Conservation (phyloP, 2,797 vertebrate genomes). For the Hippocampus kuda region DNA sequence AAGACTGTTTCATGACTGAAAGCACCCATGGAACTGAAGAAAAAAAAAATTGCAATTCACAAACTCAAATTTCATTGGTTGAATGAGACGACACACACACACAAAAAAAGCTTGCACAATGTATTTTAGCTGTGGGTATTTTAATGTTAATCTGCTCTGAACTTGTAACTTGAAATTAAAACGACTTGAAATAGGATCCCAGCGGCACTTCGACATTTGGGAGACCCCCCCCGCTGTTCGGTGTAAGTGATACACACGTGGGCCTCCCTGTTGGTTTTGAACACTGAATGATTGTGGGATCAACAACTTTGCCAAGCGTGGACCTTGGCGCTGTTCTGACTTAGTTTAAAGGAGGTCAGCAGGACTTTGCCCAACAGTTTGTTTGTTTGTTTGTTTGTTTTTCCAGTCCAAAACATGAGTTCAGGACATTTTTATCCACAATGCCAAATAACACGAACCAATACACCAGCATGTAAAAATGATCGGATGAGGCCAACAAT, state of each 20-base stretch:
- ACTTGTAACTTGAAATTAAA: neutral
- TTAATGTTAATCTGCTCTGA: neutral
- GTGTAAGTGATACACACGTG: neutral
- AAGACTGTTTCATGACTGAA: neutral
- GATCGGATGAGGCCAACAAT: neutral
- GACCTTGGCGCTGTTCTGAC: conserved; percentile 12
- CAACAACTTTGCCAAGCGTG: conserved; percentile 18
- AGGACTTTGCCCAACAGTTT: neutral
- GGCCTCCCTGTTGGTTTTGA: neutral
- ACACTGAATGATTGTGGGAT: conserved; percentile 4
- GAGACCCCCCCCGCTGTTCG: neutral
- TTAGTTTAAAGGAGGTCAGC: conserved; percentile 11
- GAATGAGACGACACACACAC: too few relatives aligned
- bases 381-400: neutral
- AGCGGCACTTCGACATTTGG: conserved; percentile 18
- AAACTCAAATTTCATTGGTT: neutral
- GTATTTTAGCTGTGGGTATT: neutral
- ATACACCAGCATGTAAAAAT: neutral
- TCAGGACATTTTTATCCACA: neutral
- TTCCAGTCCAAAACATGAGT: conserved; percentile 25
- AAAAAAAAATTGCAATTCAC: neutral
- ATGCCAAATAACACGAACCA: neutral
- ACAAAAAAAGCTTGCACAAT: neutral
- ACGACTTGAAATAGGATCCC: conserved; percentile 23
- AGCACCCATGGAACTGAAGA: neutral